Evolutionary conservation across 2,113 vertebrate genomes (phyloP).

Genomic region (Hemiscyllium ocellatum): DNA sequence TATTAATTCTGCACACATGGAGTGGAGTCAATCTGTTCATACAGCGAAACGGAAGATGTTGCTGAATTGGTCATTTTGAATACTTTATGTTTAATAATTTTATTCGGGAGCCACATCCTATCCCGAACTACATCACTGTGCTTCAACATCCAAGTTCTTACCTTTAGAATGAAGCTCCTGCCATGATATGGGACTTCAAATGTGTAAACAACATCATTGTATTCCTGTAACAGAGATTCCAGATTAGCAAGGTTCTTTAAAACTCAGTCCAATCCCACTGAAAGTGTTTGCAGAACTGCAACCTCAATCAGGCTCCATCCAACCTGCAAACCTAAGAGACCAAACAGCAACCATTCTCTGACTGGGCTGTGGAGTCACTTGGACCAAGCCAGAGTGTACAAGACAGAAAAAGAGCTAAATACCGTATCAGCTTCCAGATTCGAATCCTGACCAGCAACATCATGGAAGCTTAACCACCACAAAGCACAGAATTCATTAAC

Average conservation of each 20-base stretch:
- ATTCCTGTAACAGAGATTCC: conserved; percentile 60
- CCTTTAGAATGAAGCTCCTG: conserved; percentile 95
- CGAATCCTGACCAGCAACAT: neutral
- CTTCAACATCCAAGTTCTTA: conserved; percentile 47
- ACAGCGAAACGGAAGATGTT: neutral
- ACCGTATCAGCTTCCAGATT: neutral
- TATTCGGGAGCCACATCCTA: neutral
- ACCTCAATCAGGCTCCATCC: neutral
- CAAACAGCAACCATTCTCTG: neutral
- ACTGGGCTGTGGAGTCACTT: neutral
- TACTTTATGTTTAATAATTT: neutral
- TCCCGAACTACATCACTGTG: neutral
- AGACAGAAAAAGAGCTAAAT: neutral
- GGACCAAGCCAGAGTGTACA: neutral
- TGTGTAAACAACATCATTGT: conserved; percentile 81
- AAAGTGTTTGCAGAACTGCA: neutral
- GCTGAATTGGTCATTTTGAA: neutral
- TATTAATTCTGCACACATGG: neutral
- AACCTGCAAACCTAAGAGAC: neutral
- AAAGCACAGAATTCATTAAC: too few species aligned
- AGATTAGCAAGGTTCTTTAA: neutral
- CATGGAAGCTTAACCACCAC: neutral
- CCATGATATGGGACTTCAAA: conserved; percentile 87
- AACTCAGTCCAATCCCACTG: too few species aligned
- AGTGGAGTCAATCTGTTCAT: neutral